phyloP scores from a whole-genome alignment of 2,113 vertebrate genomes.

The Abramis brama region DNA sequence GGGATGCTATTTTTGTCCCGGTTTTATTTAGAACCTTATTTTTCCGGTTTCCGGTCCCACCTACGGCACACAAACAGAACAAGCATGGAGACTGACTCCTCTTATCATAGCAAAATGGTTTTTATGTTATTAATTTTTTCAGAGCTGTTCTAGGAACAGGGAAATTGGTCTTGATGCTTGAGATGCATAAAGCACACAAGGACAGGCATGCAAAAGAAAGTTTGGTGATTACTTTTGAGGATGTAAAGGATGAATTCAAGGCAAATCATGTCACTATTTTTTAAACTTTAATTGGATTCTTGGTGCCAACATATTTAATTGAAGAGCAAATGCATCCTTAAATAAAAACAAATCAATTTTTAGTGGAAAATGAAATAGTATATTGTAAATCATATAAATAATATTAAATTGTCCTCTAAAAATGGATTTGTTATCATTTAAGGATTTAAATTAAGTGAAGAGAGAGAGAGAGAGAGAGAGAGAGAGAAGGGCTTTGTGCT shows the following conservation, averaged over 20 bases:
- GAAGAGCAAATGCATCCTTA: neutral
- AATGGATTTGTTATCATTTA: neutral
- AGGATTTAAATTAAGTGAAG: neutral
- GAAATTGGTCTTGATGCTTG: neutral
- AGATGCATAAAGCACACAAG: neutral
- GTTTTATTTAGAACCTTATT: slow-evolving; percentile 22
- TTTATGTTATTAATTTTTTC: neutral
- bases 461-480: no score
- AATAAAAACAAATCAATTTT: neutral
- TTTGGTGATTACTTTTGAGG: neutral
- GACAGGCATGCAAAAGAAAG: neutral
- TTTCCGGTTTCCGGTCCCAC: neutral
- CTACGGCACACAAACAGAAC: neutral
- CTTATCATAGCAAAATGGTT: neutral
- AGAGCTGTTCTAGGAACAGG: neutral
- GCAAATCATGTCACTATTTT: neutral
- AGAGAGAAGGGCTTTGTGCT: neutral
- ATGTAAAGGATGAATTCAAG: neutral
- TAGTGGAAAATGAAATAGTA: neutral
- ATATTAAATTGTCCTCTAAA: neutral
- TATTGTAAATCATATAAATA: no score
- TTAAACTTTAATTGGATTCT: neutral
- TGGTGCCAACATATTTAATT: neutral
- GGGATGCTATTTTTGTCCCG: slow-evolving; percentile 23
- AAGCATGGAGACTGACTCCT: neutral